Evolutionary conservation across 2,888 invertebrate genomes (phyloP), one percentile per base, ranked within the genome.

Genomic region (Hecatera dysodea): DNA sequence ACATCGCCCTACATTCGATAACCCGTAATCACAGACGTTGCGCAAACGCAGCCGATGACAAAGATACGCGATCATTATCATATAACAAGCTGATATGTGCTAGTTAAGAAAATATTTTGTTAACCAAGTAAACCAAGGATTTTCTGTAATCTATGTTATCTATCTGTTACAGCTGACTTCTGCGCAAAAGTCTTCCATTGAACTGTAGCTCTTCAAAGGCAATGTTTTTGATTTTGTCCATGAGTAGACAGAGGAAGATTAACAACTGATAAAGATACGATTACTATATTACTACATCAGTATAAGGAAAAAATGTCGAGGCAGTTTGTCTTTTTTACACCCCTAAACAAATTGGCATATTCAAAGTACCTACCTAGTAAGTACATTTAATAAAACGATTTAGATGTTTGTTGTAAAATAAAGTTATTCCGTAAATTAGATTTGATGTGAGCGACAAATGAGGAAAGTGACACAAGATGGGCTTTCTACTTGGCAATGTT

Each of bases 41-140:
- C 55, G 75, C 72, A 76, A 68, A 59, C 74, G 75, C 83, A 63
- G 57, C 66, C 57, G 57, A 72, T 68, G 77, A 70, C 64, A 72
- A 72, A 77, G 68, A 83, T 81, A 80, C 57, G 61, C 69, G 59
- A 77, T 72, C 57, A 78, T 78, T 81, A 81, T 72, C 71, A 19
- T 60, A 67, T 9, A 66, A 62, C 67, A 72, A 65, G 29, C 60
- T 75, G 66, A 75, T 72, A 66, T 24, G 29, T 42, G 29, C 15
- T 53, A 74, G 63, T 52, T 27, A 66, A 62, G 22, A 61, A 57
- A 62, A 63, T 44, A 72, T 62, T 59, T 46, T 53, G 63, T 46
- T 56, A 36, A 53, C 27, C 27, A 72, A 24, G 60, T 52, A 52
- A 55, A 64, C 1, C 59, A 72, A 76, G 76, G 59, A 46, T 62